Conservation (phyloP, 2,888 invertebrate species). For the Mesorhabditis belari region DNA sequence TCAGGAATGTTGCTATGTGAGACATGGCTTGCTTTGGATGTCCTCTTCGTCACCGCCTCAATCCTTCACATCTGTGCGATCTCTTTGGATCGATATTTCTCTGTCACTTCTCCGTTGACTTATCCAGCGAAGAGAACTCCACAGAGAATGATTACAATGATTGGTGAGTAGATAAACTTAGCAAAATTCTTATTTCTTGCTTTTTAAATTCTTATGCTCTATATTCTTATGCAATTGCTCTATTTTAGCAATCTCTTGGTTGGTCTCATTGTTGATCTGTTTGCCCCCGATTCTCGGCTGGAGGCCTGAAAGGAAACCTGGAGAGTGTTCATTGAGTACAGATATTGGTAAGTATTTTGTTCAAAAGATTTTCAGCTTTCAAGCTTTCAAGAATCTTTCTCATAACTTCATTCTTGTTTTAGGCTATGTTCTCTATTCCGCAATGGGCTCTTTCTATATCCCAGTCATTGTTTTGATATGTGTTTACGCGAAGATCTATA, state of each 20-base stretch:
- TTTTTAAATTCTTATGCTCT: conserved; percentile 1
- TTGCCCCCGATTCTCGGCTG: conserved; percentile 52
- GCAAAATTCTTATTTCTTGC: neutral
- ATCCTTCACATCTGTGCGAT: conserved; percentile 56
- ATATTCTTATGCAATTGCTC: neutral
- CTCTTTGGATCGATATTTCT: conserved; percentile 51
- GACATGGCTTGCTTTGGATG: conserved; percentile 58
- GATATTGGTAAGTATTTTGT: conserved; percentile 21
- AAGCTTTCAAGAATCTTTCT: neutral
- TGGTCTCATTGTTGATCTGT: conserved; percentile 48
- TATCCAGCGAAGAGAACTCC: conserved; percentile 49
- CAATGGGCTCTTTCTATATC: conserved; percentile 96
- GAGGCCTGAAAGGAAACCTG: conserved; percentile 33
- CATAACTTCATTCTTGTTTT: conserved; percentile 5
- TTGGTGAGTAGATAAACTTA: conserved; percentile 26
- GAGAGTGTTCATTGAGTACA: conserved; percentile 32
- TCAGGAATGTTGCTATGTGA: conserved; percentile 56
- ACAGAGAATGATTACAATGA: conserved; percentile 44
- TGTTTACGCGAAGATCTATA: conserved; percentile 51
- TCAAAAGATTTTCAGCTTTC: neutral
- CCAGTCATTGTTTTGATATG: conserved; percentile 69
- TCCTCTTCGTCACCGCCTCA: conserved; percentile 58
- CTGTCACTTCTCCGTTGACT: conserved; percentile 48
- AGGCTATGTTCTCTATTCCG: conserved; percentile 91
- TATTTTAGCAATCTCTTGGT: conserved; percentile 47